Conservation (phyloP, 2,113 vertebrate genomes). For the Burhinus oedicnemus region DNA sequence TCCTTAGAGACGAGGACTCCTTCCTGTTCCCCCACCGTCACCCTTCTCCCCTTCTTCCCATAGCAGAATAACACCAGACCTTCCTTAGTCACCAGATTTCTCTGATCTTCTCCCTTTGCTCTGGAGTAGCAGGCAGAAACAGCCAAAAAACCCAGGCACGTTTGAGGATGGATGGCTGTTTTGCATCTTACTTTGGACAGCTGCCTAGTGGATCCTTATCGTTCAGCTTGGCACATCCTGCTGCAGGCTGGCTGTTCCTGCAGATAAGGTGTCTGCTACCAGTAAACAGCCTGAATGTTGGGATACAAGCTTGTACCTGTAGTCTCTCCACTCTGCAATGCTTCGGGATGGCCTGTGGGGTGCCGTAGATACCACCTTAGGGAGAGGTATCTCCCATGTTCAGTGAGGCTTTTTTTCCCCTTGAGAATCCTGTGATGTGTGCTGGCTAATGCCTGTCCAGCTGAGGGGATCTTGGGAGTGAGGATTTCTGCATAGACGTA, state of each 20-base stretch:
- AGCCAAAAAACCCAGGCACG: not conserved
- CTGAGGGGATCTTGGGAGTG: not conserved
- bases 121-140: not conserved
- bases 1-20: not conserved
- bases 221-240: not conserved
- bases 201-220: not conserved
- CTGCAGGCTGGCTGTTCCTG: not conserved
- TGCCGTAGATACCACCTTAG: not conserved
- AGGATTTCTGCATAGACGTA: not conserved
- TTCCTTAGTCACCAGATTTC: not conserved
- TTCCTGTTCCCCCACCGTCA: not conserved
- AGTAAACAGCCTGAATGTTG: rapidly evolving
- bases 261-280: not conserved
- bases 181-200: not conserved
- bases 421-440: not conserved
- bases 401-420: not conserved
- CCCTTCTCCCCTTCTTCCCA: rapidly evolving
- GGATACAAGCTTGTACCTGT: not conserved
- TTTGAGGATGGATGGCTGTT: not conserved
- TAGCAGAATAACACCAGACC: rapidly evolving
- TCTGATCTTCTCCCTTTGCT: not conserved
- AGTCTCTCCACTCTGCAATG: not conserved
- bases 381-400: not conserved
- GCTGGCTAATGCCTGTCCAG: not conserved
- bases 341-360: not conserved